Percentiles rank a stretch among this genome's conserved stretches.
Conservation (phyloP, 2,888 invertebrate genomes). For the Lutraria lutraria region DNA sequence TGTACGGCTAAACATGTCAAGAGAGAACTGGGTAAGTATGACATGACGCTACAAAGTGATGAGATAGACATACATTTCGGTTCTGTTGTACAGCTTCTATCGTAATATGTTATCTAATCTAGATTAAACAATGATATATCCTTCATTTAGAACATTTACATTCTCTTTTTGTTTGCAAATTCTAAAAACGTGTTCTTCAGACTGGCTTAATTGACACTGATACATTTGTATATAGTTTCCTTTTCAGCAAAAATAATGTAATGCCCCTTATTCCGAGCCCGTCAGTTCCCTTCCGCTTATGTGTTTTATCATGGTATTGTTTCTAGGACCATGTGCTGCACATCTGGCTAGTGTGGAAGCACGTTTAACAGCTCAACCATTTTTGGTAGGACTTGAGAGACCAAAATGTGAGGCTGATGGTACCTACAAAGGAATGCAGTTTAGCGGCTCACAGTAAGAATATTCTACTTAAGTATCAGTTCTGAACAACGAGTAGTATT, state of each 20-base stretch:
- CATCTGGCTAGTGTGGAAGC: constrained; percentile 30
- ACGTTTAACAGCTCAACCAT: constrained; percentile 8
- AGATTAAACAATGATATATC: not conserved
- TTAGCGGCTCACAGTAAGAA: constrained; percentile 51
- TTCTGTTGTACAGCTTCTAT: not conserved
- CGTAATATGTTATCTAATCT: not conserved
- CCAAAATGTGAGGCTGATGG: constrained; percentile 47
- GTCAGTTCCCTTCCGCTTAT: no score
- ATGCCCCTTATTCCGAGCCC: no score
- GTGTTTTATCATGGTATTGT: not conserved
- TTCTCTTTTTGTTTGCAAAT: no score
- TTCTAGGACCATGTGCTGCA: constrained; percentile 41
- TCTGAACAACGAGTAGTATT: not conserved
- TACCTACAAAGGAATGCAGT: constrained; percentile 48
- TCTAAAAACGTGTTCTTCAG: no score
- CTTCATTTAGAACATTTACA: not conserved
- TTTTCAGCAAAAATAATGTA: no score
- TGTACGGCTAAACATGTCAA: not conserved
- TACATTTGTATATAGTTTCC: no score
- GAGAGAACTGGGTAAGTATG: constrained; percentile 8
- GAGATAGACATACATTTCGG: no score
- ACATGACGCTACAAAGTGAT: not conserved
- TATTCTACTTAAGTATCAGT: not conserved
- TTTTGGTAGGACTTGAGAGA: constrained; percentile 39
- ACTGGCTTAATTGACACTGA: no score